phyloP scores from a whole-genome alignment of 2,113 vertebrate genomes.

The Australoheros scitulus region DNA sequence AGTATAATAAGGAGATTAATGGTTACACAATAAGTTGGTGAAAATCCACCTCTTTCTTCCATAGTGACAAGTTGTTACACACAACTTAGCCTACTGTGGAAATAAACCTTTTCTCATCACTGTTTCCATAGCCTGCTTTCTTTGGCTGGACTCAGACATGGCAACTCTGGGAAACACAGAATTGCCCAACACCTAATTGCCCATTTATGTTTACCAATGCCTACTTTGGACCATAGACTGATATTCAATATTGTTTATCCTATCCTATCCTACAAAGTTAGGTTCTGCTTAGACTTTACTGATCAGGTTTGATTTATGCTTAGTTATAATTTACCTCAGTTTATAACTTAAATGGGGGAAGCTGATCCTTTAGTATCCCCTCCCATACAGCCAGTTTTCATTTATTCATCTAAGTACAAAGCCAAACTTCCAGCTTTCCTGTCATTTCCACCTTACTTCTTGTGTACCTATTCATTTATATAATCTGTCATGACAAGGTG shows the following conservation, averaged over 20 bases:
- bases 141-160: not conserved
- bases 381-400: not conserved
- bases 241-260: not conserved
- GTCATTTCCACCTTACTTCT: slow-evolving; percentile 19
- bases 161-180: not conserved
- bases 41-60: slow-evolving; percentile 49
- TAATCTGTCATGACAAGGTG: slow-evolving; percentile 23
- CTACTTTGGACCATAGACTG: not conserved
- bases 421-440: slow-evolving; percentile 2
- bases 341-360: not conserved
- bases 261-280: not conserved
- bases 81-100: slow-evolving; percentile 13
- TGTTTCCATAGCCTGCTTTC: not conserved
- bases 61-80: slow-evolving; percentile 37
- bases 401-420: not conserved
- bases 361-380: not conserved
- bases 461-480: slow-evolving; percentile 35
- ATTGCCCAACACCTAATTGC: not conserved
- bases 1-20: slow-evolving; percentile 71
- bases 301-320: not conserved
- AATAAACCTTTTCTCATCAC: slow-evolving; percentile 22
- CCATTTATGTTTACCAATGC: not conserved
- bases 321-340: not conserved
- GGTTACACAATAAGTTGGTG: slow-evolving; percentile 68
- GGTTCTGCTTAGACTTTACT: not conserved